Base-by-base conservation (phyloP, 2,113 vertebrate genomes). In the Oryzias curvinotus region DNA sequence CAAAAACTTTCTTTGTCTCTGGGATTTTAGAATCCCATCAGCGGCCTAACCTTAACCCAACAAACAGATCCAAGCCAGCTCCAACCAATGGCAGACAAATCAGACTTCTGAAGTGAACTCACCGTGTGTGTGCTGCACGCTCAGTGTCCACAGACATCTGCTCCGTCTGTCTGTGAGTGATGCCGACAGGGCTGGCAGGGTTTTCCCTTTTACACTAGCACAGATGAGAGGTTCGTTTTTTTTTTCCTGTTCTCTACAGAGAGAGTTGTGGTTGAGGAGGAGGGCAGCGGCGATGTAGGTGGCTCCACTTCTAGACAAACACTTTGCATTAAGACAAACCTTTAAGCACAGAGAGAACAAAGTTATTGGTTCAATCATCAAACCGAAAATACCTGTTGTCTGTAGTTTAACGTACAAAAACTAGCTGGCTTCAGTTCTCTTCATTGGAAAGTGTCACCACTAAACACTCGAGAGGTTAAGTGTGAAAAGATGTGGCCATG, bases 101-200 rank as follows among this genome's bases (percentile, higher is more conserved):
- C 14, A 28, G 42, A 63, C 3, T 15, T 3, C 4, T 21, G 10
- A 7, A 23, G n/a, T 49, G 19, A 14, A 86, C 89, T 88, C 62
- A 87, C 89, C 90, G 54, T 13, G 36, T 65, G 51, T 72, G 77
- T 81, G 78, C 36, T 82, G 77, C 53, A 36, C 68, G 68, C 59
- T 88, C 66, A 18, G 56, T 62, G 76, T 80, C 78, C 68, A 76
- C 55, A 44, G 36, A 54, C 52, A 56, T 77, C 52, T 84, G 79
- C 25, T 67, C 53, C 25, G 25, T 74, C 25, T 71, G 44, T 68
- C 10, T 63, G 49, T 73, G 14, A 42, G 58, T 62, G 61, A 78
- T 80, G 55, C 28, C 65, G 41, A 30, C 28, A 25, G 3, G 50
- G 62, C 16, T 47, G 47, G 30, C 52, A 78, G 86, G 88, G 69